Evolutionary conservation across 2,113 vertebrate genomes (phyloP).

Genomic region (Lycaon pictus): DNA sequence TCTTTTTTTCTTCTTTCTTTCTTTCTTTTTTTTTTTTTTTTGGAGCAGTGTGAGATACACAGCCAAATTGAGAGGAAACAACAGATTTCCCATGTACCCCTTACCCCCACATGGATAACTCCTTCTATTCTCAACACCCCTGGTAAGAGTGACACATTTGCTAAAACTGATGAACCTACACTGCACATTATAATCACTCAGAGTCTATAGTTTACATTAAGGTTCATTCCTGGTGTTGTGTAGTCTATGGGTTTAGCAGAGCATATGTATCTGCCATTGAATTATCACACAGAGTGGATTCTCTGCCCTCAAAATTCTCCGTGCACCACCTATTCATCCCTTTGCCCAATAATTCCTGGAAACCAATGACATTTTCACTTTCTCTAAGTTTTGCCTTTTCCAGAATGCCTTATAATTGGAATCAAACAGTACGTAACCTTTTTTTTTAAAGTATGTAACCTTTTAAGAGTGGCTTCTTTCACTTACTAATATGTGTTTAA

Average conservation of each 20-base stretch:
- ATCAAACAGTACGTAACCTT: neutral
- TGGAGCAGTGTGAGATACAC: neutral
- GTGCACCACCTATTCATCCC: neutral
- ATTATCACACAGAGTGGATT: neutral
- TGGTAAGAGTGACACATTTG: too few species aligned
- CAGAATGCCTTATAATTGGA: neutral
- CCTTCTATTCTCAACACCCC: neutral
- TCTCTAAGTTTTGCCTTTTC: neutral
- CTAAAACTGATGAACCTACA: neutral
- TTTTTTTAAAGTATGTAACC: neutral
- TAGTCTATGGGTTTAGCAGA: neutral
- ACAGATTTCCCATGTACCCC: neutral
- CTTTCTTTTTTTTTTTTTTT: neutral
- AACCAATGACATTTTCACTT: neutral
- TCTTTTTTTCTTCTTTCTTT: too few species aligned
- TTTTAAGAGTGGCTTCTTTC: neutral
- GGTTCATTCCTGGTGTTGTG: neutral
- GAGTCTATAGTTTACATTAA: neutral
- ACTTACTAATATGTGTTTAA: neutral
- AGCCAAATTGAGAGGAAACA: neutral
- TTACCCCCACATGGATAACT: neutral
- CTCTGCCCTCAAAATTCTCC: neutral
- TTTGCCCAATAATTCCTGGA: fast-evolving
- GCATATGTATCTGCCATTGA: fast-evolving
- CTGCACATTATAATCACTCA: neutral